Base-by-base conservation (phyloP, 2,888 invertebrate genomes). In the Conops quadrifasciatus region DNA sequence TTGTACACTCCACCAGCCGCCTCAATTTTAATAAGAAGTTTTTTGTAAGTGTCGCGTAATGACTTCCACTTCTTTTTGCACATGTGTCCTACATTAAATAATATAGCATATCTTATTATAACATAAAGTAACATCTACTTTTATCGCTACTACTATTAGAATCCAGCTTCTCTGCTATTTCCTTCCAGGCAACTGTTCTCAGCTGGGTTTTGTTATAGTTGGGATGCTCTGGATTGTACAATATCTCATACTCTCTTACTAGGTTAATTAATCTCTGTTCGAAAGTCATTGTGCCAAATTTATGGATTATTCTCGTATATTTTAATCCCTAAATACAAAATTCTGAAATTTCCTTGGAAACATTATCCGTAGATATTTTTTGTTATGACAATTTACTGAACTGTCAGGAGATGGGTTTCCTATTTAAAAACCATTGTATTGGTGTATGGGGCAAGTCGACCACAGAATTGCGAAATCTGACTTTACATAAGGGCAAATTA, bases 191-290 rank as follows among this genome's bases (percentile, higher is more conserved):
- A 13, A 15, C 53, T 9, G 51, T 30, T 4, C 53, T 30, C 13
- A 11, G 26, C 5, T 26, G 53, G 15, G 2, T 53, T 19, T 51
- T 53, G 15, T 2, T n/a, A 53, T n/a, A 66, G 11, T 36, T 13
- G 0, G 65, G 65, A 66, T 66, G 65, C 7, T 51, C 19, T 15
- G 65, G 51, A 66, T 66, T 66, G 36, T 53, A 66, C 19, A 66
- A 21, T 19, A 53, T 9, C 15, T 51, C 65, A 21, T 53, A 53
- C 53, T 66, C 53, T n/a, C n/a, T 49, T 51, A 53, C 65, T 21
- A 53, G 21, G 28, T 51, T 53, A 21, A 66, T 49, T 53, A 53
- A 28, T 30, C 30, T 66, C 16, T 53, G 51, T 30, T 65, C 51
- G 28, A 65, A 65, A 51, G 51, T 51, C 51, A 53, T 51, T 5